Evolutionary conservation across 2,797 vertebrate species (phyloP), one percentile per base, ranked within the genome.

Genomic region (Nyctibius grandis): DNA sequence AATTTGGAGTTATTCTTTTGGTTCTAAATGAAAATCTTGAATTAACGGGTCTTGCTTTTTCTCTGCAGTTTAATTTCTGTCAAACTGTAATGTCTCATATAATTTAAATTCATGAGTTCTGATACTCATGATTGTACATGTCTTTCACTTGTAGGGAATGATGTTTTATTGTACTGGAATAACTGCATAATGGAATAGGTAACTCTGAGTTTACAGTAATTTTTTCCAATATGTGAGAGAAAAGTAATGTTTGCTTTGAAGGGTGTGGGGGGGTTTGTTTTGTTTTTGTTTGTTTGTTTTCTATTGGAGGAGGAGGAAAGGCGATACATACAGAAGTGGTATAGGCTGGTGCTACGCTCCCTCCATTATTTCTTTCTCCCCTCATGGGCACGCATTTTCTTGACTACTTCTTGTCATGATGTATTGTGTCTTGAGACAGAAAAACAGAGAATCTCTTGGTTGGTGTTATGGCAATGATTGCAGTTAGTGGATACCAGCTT

Each of bases 251-350:
- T 70, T 86, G 6, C 22, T 74, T 89, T 75, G 26, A 86, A 56
- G 13, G 3, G 6, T 2, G 12, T n/a, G 6, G 8, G 4, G 2
- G n/a, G n/a, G n/a, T n/a, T n/a, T n/a, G 0, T 5, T 65, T 75
- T 21, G 7, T 14, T 65, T 63, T 11, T 12, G 23, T 29, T 20
- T 59, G n/a, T n/a, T n/a, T n/a, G n/a, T n/a, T n/a, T 59, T 6
- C 0, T 56, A 34, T 67, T 21, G 3, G 17, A 25, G n/a, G 11
- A 38, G 19, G 33, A 34, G 33, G 50, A 48, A 59, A 60, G n/a
- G 15, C 33, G n/a, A 48, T 50, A 9, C 5, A 11, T 28, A 36
- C 3, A 38, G 29, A 53, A 53, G 13, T 36, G 8, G 8, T 38
- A 50, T 16, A 47, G 38, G 19, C 4, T 21, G 8, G 22, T 73